These are phyloP conservation scores for Taeniopygia guttata DNA, from an alignment of 2,797 vertebrate species.

Conservation along the genomic window DNA sequence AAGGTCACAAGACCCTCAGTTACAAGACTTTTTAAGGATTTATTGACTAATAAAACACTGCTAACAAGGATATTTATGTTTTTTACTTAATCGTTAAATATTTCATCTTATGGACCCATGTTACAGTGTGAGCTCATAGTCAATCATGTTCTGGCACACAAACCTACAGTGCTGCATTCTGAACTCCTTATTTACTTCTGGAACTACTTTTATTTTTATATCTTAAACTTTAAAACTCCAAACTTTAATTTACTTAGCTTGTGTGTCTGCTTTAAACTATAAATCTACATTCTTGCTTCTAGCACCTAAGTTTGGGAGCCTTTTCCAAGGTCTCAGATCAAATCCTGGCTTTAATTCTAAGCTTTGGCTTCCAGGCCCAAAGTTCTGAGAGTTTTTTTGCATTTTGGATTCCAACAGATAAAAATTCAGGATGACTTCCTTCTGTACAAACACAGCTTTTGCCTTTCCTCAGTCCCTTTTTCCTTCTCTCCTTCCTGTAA, in stretches of 20 bases:
- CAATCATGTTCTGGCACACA: not conserved
- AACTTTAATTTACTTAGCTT: too few species aligned
- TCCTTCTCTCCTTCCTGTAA: not conserved
- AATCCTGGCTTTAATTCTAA: too few species aligned
- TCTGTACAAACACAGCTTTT: accelerated
- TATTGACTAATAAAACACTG: not conserved
- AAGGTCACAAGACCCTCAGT: not conserved
- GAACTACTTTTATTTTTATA: not conserved
- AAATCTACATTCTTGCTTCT: too few species aligned
- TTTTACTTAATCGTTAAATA: not conserved
- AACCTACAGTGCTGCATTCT: not conserved
- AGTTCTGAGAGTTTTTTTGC: too few species aligned
- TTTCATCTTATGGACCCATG: not conserved
- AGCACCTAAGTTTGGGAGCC: too few species aligned
- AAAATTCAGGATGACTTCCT: not conserved
- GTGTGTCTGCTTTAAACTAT: too few species aligned
- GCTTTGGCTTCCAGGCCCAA: too few species aligned
- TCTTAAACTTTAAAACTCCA: not conserved
- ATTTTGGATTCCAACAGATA: not conserved
- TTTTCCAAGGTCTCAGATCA: too few species aligned
- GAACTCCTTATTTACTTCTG: not conserved
- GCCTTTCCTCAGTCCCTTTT: not conserved
- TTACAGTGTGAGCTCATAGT: not conserved
- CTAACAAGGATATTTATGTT: not conserved
- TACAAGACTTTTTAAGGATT: not conserved